Evolutionary conservation across 1,140 invertebrate species (phyloP).

Genomic region (Aphelinus atriplicis): DNA sequence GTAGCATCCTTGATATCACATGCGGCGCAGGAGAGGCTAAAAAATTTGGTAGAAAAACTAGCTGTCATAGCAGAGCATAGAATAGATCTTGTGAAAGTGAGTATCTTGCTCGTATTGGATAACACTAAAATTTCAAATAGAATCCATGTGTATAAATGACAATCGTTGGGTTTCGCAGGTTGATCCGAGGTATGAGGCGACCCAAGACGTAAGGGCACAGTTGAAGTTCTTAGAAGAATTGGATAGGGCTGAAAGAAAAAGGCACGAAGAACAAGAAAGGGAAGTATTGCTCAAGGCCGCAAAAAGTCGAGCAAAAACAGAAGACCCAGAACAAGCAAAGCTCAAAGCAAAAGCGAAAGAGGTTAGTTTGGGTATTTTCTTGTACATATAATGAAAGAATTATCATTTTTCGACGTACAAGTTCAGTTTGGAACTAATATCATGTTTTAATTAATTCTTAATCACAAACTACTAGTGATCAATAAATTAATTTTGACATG

Average conservation of each 20-base stretch:
- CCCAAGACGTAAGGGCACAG: conserved; percentile 91
- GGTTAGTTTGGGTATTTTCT: conserved; percentile 56
- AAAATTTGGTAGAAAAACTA: conserved; percentile 92
- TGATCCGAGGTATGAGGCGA: conserved; percentile 88
- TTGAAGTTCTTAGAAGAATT: conserved; percentile 96
- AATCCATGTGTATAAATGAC: neutral
- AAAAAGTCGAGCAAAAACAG: conserved; percentile 94
- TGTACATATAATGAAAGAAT: no score
- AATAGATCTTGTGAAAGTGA: conserved; percentile 87
- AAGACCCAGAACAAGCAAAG: conserved; percentile 97
- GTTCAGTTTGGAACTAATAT: no score
- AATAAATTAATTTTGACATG: neutral
- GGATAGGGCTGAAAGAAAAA: conserved; percentile 91
- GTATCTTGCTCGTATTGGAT: neutral
- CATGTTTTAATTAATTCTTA: neutral
- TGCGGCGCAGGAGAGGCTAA: conserved; percentile 93
- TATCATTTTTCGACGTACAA: no score
- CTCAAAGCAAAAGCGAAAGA: conserved; percentile 95
- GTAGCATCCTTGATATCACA: conserved; percentile 93
- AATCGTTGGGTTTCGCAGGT: conserved; percentile 65
- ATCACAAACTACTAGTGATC: neutral
- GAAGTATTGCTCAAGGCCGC: conserved; percentile 92
- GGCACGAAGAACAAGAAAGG: conserved; percentile 93
- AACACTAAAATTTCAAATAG: neutral
- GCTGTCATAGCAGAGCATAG: conserved; percentile 94